Evolutionary conservation across 2,113 vertebrate genomes (phyloP), one percentile per base, ranked within the genome.

Genomic region (Ctenodactylus gundi): DNA sequence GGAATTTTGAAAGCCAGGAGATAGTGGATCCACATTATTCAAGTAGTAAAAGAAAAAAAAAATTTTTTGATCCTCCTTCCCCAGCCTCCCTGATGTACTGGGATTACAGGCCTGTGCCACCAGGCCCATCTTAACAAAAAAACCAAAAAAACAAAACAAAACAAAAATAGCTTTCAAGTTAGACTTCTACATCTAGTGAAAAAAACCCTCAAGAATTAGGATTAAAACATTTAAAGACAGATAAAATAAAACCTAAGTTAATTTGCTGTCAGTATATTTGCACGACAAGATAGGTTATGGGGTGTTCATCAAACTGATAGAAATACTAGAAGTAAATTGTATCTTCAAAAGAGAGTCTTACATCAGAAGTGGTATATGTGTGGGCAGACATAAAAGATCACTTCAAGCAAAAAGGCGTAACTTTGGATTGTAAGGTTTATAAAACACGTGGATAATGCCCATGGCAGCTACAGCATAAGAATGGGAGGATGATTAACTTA

Each of bases 201-300:
- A 94, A 93, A 41, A 70, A 77, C 12, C 55, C 64, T 78, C 4
- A 81, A 75, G 49, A 85, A 76, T 41, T 21, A 88, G 85, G 58
- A 57, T 67, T 53, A 51, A 15, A 2, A 68, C 2, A 62, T 64
- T 60, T 94, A n/a, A n/a, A n/a, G n/a, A 58, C 12, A n/a, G 31
- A 80, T 85, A 76, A 64, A n/a, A 57, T 44, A 57, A 53, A 88
- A 90, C 57, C 53, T 41, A 67, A 89, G 20, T 49, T 8, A 64
- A 90, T 44, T 39, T 68, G 15, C 62, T 53, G 25, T 4, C 65
- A 73, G 7, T 13, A 34, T 5, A 55, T 67, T 57, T 67, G 12
- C 0, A 34, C 36, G 46, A 31, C 7, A 78, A 44, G 3, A 36
- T 39, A 5, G 5, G 0, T 13, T 68, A 9, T 36, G 57, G 76